A percentile compares a stretch with the other conserved stretches of the same genome.
phyloP scores from a whole-genome alignment of 2,888 invertebrate species.

The Nipponacmea schrenckii region DNA sequence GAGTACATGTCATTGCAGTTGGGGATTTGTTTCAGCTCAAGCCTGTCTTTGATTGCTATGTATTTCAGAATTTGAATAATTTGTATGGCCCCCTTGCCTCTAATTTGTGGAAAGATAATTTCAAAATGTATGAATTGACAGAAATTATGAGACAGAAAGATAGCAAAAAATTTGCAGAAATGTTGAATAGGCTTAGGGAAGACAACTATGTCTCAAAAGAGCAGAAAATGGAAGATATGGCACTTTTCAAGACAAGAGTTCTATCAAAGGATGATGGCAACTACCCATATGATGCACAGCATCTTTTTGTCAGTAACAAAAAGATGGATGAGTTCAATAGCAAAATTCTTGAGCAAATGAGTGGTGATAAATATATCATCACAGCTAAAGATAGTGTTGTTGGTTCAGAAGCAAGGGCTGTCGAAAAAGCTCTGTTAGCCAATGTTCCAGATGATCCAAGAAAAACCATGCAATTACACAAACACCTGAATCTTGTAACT shows the following conservation, averaged over 20 bases:
- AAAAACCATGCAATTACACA: constrained; percentile 24
- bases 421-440: constrained; percentile 21
- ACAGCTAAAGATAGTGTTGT: constrained; percentile 29
- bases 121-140: constrained; percentile 33
- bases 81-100: constrained; percentile 29
- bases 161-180: constrained; percentile 34
- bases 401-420: constrained; percentile 14
- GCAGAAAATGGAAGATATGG: constrained; percentile 24
- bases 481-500: constrained; percentile 16
- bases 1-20: constrained; percentile 29
- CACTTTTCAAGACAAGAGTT: constrained; percentile 19
- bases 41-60: constrained; percentile 31
- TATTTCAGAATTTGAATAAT: constrained; percentile 23
- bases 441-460: constrained; percentile 13
- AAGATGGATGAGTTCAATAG: constrained; percentile 27
- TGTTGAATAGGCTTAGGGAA: constrained; percentile 37
- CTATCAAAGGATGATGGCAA: constrained; percentile 9
- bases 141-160: constrained; percentile 38
- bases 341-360: constrained; percentile 7
- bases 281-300: constrained; percentile 25
- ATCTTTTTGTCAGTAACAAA: constrained; percentile 33
- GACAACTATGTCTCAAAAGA: constrained; percentile 19
- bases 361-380: constrained; percentile 15
- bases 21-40: constrained; percentile 36
- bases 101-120: constrained; percentile 34